These are phyloP conservation scores for Parnassius glacialis DNA, from an alignment of 2,888 invertebrate species.

Conservation along the genomic window DNA sequence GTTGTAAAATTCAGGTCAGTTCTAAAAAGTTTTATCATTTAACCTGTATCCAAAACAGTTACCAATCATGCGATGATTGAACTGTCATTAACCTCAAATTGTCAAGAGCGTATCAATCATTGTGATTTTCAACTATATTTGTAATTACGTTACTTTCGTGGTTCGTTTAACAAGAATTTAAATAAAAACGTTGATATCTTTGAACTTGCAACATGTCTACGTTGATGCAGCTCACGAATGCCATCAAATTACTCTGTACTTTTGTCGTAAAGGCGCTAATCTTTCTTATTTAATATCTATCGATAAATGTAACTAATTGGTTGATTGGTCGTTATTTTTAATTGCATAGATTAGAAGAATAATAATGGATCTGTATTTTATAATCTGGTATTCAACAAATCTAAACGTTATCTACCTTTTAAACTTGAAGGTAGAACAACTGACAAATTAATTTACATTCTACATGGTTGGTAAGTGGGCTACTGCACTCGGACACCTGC, in stretches of 20 bases:
- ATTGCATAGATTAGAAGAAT: no score
- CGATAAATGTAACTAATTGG: not conserved
- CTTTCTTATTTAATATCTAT: not conserved
- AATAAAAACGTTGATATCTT: conserved; percentile 5
- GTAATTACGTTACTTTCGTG: conserved; percentile 6
- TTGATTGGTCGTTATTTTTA: no score
- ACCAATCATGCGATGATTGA: not conserved
- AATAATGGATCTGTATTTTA: no score
- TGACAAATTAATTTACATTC: no score
- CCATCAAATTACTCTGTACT: not conserved
- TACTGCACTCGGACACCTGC: no score
- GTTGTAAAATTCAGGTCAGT: not conserved
- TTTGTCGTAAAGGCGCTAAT: not conserved
- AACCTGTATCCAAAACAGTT: conserved; percentile 10
- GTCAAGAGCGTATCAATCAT: conserved; percentile 10
- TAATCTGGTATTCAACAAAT: no score
- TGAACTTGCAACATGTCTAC: not conserved
- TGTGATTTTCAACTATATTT: conserved; percentile 3
- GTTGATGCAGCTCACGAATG: not conserved
- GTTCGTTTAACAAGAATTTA: conserved; percentile 4
- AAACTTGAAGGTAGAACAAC: no score
- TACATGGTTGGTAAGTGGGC: no score
- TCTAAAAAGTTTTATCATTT: not conserved
- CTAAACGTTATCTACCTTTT: no score
- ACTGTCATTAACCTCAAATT: conserved; percentile 13